A percentile compares a stretch with the other conserved stretches of the same genome.
Evolutionary conservation across 2,888 invertebrate species (phyloP).

Genomic region (Loripinus fragilis): DNA sequence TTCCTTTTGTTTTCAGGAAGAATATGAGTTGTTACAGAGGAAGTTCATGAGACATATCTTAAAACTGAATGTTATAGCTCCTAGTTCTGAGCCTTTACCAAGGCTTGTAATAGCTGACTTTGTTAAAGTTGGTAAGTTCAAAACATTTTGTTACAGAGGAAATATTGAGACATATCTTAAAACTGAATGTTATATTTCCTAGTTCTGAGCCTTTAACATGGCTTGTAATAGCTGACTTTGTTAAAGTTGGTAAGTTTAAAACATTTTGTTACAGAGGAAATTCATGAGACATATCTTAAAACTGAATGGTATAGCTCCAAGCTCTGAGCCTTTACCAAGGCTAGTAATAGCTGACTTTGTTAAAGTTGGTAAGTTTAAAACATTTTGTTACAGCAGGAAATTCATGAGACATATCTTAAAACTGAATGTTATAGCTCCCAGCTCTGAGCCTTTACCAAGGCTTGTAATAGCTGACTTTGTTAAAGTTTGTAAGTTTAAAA

Average conservation of each 20-base stretch:
- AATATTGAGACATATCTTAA: constrained; percentile 77
- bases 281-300: constrained; percentile 77
- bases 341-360: constrained; percentile 77
- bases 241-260: constrained; percentile 47
- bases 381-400: no score
- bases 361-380: constrained; percentile 51
- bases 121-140: constrained; percentile 57
- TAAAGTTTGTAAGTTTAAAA: constrained; percentile 50
- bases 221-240: constrained; percentile 77
- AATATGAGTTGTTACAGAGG: constrained; percentile 81
- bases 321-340: constrained; percentile 70
- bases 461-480: constrained; percentile 77
- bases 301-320: constrained; percentile 73
- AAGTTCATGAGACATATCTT: constrained; percentile 80
- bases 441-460: constrained; percentile 70
- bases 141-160: no score
- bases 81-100: constrained; percentile 70
- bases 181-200: constrained; percentile 72
- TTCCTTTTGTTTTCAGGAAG: constrained; percentile 71
- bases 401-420: constrained; percentile 77
- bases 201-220: constrained; percentile 71
- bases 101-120: constrained; percentile 77
- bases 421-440: constrained; percentile 73
- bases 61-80: constrained; percentile 71
- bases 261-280: constrained; percentile 81